Percentiles rank a stretch among this genome's conserved stretches.
Evolutionary conservation across 2,113 vertebrate species (phyloP).

Genomic region (Tyto alba): DNA sequence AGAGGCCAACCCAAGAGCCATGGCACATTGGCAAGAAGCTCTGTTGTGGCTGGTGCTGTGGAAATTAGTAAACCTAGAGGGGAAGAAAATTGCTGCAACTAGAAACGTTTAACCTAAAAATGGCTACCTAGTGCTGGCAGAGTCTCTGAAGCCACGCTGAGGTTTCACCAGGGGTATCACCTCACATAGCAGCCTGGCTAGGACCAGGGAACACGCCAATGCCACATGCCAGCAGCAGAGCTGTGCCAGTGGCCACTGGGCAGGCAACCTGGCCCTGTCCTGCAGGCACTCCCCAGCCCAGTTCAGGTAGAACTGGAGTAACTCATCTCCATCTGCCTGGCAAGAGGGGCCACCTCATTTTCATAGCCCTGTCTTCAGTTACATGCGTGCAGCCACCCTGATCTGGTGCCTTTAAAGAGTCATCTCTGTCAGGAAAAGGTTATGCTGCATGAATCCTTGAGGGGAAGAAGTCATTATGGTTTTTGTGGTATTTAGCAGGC

Average conservation of each 20-base stretch:
- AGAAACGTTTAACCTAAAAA: neutral
- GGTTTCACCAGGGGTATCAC: neutral
- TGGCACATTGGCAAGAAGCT: accelerated
- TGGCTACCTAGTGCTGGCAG: neutral
- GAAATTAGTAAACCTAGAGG: neutral
- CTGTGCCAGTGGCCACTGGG: neutral
- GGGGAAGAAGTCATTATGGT: neutral
- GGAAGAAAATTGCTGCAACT: neutral
- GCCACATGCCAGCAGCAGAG: neutral
- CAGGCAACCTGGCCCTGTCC: neutral
- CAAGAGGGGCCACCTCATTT: neutral
- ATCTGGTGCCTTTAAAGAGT: neutral
- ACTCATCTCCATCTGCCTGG: neutral
- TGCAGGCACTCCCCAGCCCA: neutral
- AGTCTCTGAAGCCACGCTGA: neutral
- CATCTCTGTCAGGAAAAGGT: neutral
- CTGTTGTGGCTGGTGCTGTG: neutral
- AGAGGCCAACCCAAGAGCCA: neutral
- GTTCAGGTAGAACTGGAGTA: accelerated
- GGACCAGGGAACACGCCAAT: accelerated
- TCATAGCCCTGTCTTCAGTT: neutral
- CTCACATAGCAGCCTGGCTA: neutral
- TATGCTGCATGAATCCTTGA: neutral
- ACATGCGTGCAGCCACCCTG: neutral
- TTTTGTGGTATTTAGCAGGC: neutral